Base-by-base conservation (phyloP, 1,140 invertebrate genomes). In the Habropoda laboriosa region DNA sequence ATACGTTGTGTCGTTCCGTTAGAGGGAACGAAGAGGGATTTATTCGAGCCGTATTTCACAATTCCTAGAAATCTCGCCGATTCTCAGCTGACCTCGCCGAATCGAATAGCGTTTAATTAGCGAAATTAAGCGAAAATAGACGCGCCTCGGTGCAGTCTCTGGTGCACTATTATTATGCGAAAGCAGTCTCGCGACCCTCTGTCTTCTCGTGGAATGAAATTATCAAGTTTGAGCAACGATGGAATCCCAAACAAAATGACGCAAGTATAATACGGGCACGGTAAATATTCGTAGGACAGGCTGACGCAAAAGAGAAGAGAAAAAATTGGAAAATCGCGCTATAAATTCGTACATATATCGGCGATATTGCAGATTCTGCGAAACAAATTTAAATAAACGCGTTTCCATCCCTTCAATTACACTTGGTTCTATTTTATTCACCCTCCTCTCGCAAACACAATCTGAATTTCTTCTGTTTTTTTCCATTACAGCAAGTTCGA, bases 151-250 rank as follows among this genome's bases (percentile, higher is more conserved):
- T 21, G 10, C 21, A 35, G 42, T 42, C 38, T 58, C 68, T 40
- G 45, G 58, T n/a, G n/a, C 35, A 42, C 30, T 53, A 40, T 74
- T 51, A 63, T 74, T 61, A 74, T 40, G 42, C 58, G 45, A 40
- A 30, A 55, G 13, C 18, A 21, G 71, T 0, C 24, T 18, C 57
- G 40, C 70, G 42, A 30, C 8, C 57, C 30, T n/a, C n/a, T 21
- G 38, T 58, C 53, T 71, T 71, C 53, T 57, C 27, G 24, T n/a
- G 18, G 42, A 60, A 61, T 73, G 24, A 51, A 71, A 73, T 73
- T 74, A 74, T 51, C 21, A 32, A 63, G 63, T 35, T 38, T 21
- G 30, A 5, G 3, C 10, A 53, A 40, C 49, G 47, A 18, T n/a
- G 42, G 49, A 66, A 66, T 67, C 2, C 3, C 45, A 6, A 24